These are phyloP conservation scores for Poecilia velifera DNA, from an alignment of 2,797 vertebrate species.

Conservation along the genomic window DNA sequence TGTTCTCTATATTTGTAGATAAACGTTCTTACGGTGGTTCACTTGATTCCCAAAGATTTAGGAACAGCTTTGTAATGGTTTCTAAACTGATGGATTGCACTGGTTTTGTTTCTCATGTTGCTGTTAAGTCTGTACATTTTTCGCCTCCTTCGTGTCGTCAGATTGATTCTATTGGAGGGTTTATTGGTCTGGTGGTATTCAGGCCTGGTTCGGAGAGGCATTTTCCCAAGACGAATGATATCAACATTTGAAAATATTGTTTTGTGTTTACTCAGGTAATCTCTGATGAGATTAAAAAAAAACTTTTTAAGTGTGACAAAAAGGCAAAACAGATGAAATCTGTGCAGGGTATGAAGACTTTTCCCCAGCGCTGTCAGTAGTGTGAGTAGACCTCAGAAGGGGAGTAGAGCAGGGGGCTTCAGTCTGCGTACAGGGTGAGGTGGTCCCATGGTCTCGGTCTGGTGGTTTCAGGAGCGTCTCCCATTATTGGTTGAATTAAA, in stretches of 20 bases:
- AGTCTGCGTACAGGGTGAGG: constrained; percentile 55
- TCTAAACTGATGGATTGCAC: neutral
- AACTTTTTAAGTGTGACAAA: neutral
- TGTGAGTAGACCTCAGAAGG: constrained; percentile 42
- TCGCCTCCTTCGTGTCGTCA: neutral
- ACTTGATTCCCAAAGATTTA: neutral
- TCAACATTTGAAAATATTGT: neutral
- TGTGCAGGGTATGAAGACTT: neutral
- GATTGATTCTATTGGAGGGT: neutral
- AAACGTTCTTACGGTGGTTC: neutral
- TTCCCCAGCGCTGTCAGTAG: constrained; percentile 42
- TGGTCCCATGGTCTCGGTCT: constrained; percentile 64
- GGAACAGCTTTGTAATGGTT: neutral
- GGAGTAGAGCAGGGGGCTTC: constrained; percentile 47
- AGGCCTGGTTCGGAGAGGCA: neutral
- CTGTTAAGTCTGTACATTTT: neutral
- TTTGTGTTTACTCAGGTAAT: neutral
- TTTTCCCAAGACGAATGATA: neutral
- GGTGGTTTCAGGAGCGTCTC: constrained; percentile 63
- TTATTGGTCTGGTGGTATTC: neutral
- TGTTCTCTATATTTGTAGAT: neutral
- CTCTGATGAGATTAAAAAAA: neutral
- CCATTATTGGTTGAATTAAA: constrained; percentile 56
- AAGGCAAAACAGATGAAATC: neutral
- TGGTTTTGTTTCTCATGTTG: neutral